Evolutionary conservation across 2,113 vertebrate genomes (phyloP).

Genomic region (Aphyosemion australe): DNA sequence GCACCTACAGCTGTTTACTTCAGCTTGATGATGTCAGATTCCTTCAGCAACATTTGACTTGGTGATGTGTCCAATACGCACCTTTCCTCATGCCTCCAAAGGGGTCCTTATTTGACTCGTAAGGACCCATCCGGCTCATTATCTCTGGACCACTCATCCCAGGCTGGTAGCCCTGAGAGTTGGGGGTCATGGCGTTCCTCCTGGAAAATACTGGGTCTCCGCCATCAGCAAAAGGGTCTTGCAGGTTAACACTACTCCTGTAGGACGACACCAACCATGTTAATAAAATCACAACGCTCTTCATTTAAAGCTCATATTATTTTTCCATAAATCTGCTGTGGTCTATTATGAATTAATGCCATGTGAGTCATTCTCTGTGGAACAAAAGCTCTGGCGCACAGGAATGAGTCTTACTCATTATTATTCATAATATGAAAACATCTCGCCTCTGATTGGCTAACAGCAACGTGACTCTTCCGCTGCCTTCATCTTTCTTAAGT

Average conservation of each 20-base stretch:
- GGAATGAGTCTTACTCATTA: no score
- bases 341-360: no score
- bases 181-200: slow-evolving; percentile 94
- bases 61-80: slow-evolving; percentile 46
- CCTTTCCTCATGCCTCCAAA: slow-evolving; percentile 99
- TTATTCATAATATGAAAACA: no score
- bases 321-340: no score
- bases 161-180: slow-evolving; percentile 92
- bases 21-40: background rate
- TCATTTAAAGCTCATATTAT: background rate
- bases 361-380: no score
- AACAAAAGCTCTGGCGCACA: no score
- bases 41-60: background rate
- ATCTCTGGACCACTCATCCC: slow-evolving; percentile 93
- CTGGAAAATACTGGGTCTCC: slow-evolving; percentile 93
- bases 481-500: no score
- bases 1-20: no score
- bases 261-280: background rate
- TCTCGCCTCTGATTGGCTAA: no score
- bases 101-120: slow-evolving; percentile 95
- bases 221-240: slow-evolving; percentile 95
- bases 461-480: no score
- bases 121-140: slow-evolving; percentile 92
- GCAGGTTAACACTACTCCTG: slow-evolving; percentile 95
- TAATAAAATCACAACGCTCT: background rate